phyloP scores from a whole-genome alignment of 2,113 vertebrate species.

The Poeciliopsis turrubarensis region DNA sequence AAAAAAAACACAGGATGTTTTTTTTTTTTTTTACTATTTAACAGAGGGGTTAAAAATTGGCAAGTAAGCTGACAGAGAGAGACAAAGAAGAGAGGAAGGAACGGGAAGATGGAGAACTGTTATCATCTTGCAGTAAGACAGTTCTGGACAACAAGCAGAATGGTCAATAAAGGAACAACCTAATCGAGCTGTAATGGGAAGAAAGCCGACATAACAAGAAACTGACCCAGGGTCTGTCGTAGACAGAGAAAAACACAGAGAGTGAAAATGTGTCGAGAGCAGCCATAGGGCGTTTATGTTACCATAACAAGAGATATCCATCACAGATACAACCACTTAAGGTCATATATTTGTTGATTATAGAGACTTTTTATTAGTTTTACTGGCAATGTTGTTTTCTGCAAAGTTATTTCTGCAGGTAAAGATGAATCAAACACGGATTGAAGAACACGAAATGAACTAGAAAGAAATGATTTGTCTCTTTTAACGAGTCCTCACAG shows the following conservation, averaged over 20 bases:
- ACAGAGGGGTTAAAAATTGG: slow-evolving; percentile 39
- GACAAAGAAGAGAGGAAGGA: slow-evolving; percentile 8
- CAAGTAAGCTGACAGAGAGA: slow-evolving; percentile 18
- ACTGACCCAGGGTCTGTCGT: slow-evolving; percentile 38
- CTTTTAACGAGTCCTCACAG: neutral
- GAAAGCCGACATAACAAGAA: slow-evolving; percentile 29
- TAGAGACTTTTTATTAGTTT: slow-evolving; percentile 15
- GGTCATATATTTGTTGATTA: slow-evolving; percentile 22
- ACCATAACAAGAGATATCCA: slow-evolving; percentile 23
- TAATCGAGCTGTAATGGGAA: slow-evolving; percentile 39
- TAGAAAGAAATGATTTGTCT: neutral
- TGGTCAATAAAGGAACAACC: slow-evolving; percentile 39
- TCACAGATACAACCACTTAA: slow-evolving; percentile 28
- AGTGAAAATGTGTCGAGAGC: neutral
- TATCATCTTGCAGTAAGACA: slow-evolving; percentile 28
- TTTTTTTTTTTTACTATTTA: slow-evolving; percentile 29
- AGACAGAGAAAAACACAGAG: slow-evolving; percentile 22
- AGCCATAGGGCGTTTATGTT: slow-evolving; percentile 13
- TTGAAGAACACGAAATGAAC: neutral
- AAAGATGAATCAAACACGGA: neutral
- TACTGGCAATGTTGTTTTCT: slow-evolving; percentile 22
- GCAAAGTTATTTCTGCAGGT: slow-evolving; percentile 13
- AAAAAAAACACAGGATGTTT: no score
- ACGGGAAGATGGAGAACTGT: slow-evolving; percentile 28
- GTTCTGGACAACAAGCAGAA: slow-evolving; percentile 34